phyloP scores from a whole-genome alignment of 2,797 vertebrate genomes.

The Hippoglossus hippoglossus region DNA sequence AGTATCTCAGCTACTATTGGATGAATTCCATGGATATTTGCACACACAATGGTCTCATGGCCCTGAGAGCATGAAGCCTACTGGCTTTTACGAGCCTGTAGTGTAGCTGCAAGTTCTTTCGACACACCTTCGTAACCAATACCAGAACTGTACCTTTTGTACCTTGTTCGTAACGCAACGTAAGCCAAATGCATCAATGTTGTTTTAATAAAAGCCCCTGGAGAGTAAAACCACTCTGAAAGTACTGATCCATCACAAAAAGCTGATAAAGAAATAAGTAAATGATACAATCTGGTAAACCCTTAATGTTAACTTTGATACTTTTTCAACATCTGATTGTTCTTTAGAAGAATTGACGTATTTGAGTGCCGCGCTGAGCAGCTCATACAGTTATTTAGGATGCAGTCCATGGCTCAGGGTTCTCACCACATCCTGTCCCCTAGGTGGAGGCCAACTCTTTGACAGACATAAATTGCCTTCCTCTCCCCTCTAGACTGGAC shows the following conservation, averaged over 20 bases:
- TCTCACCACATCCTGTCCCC: constrained; percentile 70
- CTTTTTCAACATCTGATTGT: neutral
- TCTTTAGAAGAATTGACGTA: neutral
- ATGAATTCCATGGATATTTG: neutral
- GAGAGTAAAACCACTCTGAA: too few species aligned
- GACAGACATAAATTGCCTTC: constrained; percentile 84
- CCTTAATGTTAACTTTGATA: neutral
- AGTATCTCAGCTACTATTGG: neutral
- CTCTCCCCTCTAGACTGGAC: constrained; percentile 75
- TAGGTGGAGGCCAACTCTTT: constrained; percentile 75
- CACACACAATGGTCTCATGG: neutral
- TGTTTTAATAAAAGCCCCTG: too few species aligned
- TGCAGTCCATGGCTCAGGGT: constrained; percentile 57
- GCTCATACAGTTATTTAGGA: constrained; percentile 66
- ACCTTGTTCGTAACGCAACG: too few species aligned
- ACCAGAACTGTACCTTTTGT: too few species aligned
- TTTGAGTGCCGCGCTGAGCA: constrained; percentile 23
- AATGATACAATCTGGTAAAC: neutral
- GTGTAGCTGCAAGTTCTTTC: too few species aligned
- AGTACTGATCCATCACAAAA: neutral
- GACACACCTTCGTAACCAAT: too few species aligned
- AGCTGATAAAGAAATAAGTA: neutral
- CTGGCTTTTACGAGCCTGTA: neutral
- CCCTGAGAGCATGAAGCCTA: too few species aligned
- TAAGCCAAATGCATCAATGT: too few species aligned